Conservation (phyloP, 2,888 invertebrate genomes). For the Drosophila paramelanica region DNA sequence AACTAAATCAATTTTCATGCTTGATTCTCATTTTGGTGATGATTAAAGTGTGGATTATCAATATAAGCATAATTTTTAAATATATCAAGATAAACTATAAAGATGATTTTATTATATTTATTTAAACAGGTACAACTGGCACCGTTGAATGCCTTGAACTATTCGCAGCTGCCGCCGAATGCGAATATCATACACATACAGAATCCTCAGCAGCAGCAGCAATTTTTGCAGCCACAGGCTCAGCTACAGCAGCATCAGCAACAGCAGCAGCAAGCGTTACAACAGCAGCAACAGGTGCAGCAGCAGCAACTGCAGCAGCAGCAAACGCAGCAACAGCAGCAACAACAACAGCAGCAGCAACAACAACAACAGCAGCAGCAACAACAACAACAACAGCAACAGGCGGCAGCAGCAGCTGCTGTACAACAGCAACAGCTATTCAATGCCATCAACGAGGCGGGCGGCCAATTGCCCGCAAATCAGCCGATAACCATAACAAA, state of each 20-base stretch:
- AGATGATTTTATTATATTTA: neutral
- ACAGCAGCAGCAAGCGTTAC: slow-evolving; percentile 60
- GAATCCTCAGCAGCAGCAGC: slow-evolving; percentile 75
- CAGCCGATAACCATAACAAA: slow-evolving; percentile 90
- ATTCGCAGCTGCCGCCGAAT: slow-evolving; percentile 82
- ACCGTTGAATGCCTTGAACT: slow-evolving; percentile 86
- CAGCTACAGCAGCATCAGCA: slow-evolving; percentile 68
- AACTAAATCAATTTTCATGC: no score
- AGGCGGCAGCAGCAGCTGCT: slow-evolving; percentile 57
- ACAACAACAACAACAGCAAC: slow-evolving; percentile 38
- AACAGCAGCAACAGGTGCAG: slow-evolving; percentile 55
- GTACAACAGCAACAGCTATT: slow-evolving; percentile 80
- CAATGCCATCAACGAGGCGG: slow-evolving; percentile 80
- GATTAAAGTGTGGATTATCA: no score
- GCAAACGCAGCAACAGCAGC: slow-evolving; percentile 74
- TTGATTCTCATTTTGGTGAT: no score
- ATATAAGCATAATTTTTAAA: no score
- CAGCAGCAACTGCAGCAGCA: slow-evolving; percentile 63
- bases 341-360: slow-evolving; percentile 50
- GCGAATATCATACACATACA: slow-evolving; percentile 84
- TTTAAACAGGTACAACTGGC: slow-evolving; percentile 93
- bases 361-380: slow-evolving; percentile 54
- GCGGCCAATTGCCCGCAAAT: slow-evolving; percentile 83
- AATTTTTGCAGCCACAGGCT: slow-evolving; percentile 41
- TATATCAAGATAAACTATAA: no score